These are phyloP conservation scores for Aegotheles bennettii DNA, from an alignment of 2,113 vertebrate genomes.

Conservation along the genomic window DNA sequence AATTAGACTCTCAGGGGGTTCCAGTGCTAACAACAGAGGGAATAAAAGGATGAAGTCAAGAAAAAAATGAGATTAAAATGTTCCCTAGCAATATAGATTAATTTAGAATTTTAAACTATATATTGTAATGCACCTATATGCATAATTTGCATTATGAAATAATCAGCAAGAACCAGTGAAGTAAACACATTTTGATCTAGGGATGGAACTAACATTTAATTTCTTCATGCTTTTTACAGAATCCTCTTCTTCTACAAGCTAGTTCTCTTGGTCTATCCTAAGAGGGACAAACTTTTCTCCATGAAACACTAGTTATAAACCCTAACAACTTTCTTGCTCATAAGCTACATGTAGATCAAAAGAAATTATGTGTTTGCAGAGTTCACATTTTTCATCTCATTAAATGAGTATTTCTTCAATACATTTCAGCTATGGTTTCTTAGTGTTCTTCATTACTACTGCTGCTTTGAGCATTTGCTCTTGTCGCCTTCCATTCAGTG, in stretches of 20 bases:
- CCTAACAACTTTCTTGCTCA: not conserved
- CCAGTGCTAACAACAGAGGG: not conserved
- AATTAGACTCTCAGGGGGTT: not conserved
- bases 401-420: not conserved
- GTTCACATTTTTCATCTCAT: not conserved
- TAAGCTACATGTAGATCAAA: not conserved
- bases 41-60: not conserved
- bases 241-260: not conserved
- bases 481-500: not conserved
- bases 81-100: not conserved
- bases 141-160: not conserved
- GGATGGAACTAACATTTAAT: not conserved
- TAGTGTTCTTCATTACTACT: not conserved
- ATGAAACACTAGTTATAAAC: not conserved
- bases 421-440: not conserved
- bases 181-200: not conserved
- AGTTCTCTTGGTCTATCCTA: not conserved
- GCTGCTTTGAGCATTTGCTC: not conserved
- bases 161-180: not conserved
- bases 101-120: not conserved
- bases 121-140: not conserved
- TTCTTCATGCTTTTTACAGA: not conserved
- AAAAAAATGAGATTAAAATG: not conserved
- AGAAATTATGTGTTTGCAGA: not conserved
- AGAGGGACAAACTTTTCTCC: not conserved